A percentile compares a stretch with the other conserved stretches of the same genome.
Evolutionary conservation across 1,140 invertebrate species (phyloP).

Genomic region (Zaprionus ghesquierei): DNA sequence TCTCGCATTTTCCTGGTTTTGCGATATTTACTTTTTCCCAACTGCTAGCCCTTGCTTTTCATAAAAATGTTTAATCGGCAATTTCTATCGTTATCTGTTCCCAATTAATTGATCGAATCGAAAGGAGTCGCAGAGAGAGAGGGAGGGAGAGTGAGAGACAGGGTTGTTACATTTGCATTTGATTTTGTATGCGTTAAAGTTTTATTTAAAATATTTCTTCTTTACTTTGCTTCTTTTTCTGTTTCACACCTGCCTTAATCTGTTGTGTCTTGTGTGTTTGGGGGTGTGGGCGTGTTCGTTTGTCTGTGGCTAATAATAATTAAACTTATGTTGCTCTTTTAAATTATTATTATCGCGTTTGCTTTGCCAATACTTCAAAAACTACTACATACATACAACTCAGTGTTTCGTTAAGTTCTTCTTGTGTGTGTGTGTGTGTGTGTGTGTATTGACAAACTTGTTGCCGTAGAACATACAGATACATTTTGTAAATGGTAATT

Average conservation of each 20-base stretch:
- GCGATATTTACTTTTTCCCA: too few relatives aligned
- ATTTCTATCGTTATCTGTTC: neutral
- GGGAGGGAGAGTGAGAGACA: neutral
- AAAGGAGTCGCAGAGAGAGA: neutral
- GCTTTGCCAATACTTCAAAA: constrained; percentile 39
- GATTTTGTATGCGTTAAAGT: constrained; percentile 69
- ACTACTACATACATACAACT: constrained; percentile 36
- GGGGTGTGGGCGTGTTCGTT: neutral
- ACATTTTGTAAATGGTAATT: constrained; percentile 55
- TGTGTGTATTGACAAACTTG: constrained; percentile 35
- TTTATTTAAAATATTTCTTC: constrained; percentile 81
- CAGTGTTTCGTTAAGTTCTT: constrained; percentile 24
- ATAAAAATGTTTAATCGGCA: neutral
- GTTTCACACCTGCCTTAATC: constrained; percentile 17
- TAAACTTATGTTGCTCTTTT: constrained; percentile 71
- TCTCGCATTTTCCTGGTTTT: neutral
- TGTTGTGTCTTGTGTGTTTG: constrained; percentile 11
- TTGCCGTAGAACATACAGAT: constrained; percentile 60
- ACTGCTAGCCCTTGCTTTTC: neutral
- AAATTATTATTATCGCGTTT: constrained; percentile 70
- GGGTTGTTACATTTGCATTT: constrained; percentile 6
- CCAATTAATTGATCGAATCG: neutral
- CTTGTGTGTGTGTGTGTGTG: constrained; percentile 19
- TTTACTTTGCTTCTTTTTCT: constrained; percentile 24
- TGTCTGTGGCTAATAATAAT: constrained; percentile 33